Evolutionary conservation across 1,140 invertebrate species (phyloP), one percentile per base, ranked within the genome.

Genomic region (Drosophila ironensis): DNA sequence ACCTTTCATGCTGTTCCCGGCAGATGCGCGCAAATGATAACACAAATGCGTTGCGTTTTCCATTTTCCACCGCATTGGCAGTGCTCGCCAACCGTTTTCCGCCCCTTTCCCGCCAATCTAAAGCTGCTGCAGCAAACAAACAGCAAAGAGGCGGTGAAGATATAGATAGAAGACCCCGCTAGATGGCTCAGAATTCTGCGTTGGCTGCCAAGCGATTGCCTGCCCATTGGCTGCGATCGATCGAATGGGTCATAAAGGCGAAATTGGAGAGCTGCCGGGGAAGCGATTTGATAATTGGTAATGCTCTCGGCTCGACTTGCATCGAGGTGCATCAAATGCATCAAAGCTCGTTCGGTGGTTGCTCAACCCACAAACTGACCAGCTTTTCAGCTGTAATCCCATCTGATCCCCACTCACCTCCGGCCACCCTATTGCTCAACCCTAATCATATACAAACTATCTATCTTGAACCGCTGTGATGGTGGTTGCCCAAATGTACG

Each of bases 11-110:
- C n/a, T 70, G 67, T 70, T 70, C 66, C 71, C 28, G 22, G 28
- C 25, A 61, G 77, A 84, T 81, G 78, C 48, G 68, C 57, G 50
- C 54, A 69, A 72, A 64, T 81, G 78, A 81, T 81, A 81, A 82
- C 47, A 66, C 19, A 41, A 52, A 67, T n/a, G n/a, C n/a, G n/a
- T n/a, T 72, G 74, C 74, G 69, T 73, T 70, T 63, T 48, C 60
- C 57, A 64, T 80, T 80, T 80, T 80, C 69, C 20, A 3, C 20
- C 5, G 20, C 20, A 3, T 68, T 74, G 35, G 70, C 22, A 16
- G 52, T 16, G 30, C 28, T 16, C 17, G 12, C 33, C 50, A 73
- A 70, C 56, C 40, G 76, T 76, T 76, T 81, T 80, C 71, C 72
- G 66, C 77, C 72, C 77, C 72, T 81, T 81, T 61, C 48, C 14